phyloP scores from a whole-genome alignment of 1,140 invertebrate species.

The Formica exsecta region DNA sequence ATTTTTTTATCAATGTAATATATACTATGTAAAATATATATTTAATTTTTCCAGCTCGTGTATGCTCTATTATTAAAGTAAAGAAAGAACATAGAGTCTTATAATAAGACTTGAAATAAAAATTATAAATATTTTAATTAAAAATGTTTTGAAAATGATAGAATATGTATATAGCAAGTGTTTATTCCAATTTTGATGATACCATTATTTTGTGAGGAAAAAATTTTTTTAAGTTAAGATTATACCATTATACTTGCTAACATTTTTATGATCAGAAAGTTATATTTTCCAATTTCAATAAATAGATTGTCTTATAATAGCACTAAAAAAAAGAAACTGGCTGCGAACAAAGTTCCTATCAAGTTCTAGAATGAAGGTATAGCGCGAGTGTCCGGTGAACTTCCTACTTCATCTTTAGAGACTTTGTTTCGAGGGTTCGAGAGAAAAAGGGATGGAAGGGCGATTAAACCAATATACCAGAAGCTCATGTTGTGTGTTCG shows the following conservation, averaged over 20 bases:
- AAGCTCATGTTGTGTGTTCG: constrained; percentile 61
- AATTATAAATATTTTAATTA: background rate
- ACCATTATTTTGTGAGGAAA: too few species aligned
- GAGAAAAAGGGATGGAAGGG: constrained; percentile 49
- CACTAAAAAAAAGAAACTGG: constrained; percentile 16
- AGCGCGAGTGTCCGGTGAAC: constrained; percentile 64
- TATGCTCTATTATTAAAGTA: background rate
- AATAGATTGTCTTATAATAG: constrained; percentile 27
- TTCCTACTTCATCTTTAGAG: constrained; percentile 70
- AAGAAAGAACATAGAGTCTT: background rate
- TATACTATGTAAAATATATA: background rate
- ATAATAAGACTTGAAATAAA: background rate
- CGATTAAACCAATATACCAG: constrained; percentile 73
- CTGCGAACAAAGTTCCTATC: constrained; percentile 35
- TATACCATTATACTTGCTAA: background rate
- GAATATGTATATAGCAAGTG: background rate
- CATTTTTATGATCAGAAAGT: background rate
- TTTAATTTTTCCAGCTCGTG: background rate
- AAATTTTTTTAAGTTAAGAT: background rate
- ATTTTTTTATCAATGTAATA: background rate
- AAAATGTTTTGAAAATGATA: background rate
- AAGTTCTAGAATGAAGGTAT: constrained; percentile 48
- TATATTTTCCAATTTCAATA: constrained; percentile 64
- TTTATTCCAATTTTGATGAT: background rate
- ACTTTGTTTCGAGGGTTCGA: constrained; percentile 71